Evolutionary conservation across 1,140 invertebrate species (phyloP).

Genomic region (Anthonomus grandis): DNA sequence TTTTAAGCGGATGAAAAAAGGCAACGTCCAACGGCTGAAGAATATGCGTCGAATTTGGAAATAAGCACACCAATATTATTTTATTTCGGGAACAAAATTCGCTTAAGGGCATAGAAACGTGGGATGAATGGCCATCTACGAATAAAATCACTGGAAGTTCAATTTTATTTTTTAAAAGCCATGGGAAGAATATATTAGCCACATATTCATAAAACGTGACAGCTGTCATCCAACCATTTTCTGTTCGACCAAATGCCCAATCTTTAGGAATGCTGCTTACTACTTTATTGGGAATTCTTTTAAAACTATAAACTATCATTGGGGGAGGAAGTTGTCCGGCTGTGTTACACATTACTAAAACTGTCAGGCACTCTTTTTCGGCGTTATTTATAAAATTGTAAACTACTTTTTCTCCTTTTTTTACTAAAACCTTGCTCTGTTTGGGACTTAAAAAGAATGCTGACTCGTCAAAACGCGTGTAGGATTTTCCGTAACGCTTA

Average conservation of each 20-base stretch:
- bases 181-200: conserved; percentile 43
- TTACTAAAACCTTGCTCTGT: conserved; percentile 32
- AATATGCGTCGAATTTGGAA: conserved; percentile 43
- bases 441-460: conserved; percentile 43
- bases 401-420: conserved; percentile 38
- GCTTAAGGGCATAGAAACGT: conserved; percentile 43
- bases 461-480: conserved; percentile 44
- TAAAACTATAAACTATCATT: conserved; percentile 22
- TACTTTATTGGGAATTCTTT: conserved; percentile 4
- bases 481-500: conserved; percentile 36
- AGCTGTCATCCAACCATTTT: conserved; percentile 48
- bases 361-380: conserved; percentile 32
- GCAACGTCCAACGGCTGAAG: conserved; percentile 48
- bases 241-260: conserved; percentile 40
- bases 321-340: conserved; percentile 9
- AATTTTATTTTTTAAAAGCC: conserved; percentile 34
- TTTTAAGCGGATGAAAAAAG: conserved; percentile 40
- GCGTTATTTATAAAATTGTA: conserved; percentile 32
- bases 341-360: conserved; percentile 15
- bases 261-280: conserved; percentile 13
- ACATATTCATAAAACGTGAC: conserved; percentile 50
- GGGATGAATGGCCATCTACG: conserved; percentile 48
- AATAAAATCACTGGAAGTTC: conserved; percentile 45
- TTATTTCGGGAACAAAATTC: conserved; percentile 46
- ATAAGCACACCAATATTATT: conserved; percentile 46